A percentile compares a stretch with the other conserved stretches of the same genome.
phyloP scores from a whole-genome alignment of 2,888 invertebrate species.

The Erebia aethiops region DNA sequence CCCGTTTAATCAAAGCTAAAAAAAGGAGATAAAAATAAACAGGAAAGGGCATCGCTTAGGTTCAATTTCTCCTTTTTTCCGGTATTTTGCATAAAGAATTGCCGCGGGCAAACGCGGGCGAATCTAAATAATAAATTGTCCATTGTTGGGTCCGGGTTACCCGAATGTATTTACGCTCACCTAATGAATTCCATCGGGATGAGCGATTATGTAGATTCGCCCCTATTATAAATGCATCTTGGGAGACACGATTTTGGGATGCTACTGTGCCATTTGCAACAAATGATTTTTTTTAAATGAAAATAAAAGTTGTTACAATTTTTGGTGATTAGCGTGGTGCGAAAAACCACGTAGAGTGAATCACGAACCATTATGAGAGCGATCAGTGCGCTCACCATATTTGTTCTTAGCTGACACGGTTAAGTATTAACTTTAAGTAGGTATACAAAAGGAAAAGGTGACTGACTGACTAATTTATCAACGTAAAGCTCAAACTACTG shows the following conservation, averaged over 20 bases:
- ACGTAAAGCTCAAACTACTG: too few species aligned
- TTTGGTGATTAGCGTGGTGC: too few species aligned
- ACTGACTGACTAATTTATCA: too few species aligned
- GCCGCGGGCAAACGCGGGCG: conserved; percentile 51
- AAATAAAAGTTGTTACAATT: too few species aligned
- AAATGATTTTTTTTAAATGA: background rate
- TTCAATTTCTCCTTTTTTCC: conserved; percentile 23
- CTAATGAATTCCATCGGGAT: conserved; percentile 67
- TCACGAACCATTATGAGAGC: too few species aligned
- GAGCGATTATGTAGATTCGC: conserved; percentile 38
- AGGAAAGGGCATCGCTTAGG: conserved; percentile 18
- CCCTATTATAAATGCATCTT: conserved; percentile 31
- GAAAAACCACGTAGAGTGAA: too few species aligned
- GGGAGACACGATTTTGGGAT: conserved; percentile 1
- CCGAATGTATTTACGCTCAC: conserved; percentile 73
- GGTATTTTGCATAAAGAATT: conserved; percentile 72
- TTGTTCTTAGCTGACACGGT: too few species aligned
- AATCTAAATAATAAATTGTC: conserved; percentile 81
- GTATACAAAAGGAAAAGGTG: too few species aligned
- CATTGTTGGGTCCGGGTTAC: conserved; percentile 69
- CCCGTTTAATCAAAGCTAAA: conserved; percentile 28
- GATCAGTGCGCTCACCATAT: too few species aligned
- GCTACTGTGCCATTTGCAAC: background rate
- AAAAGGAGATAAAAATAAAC: conserved; percentile 18
- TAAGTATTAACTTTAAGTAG: too few species aligned